Evolutionary conservation across 1,140 invertebrate species (phyloP), one percentile per base, ranked within the genome.

Genomic region (Ctenoplectra terminalis): DNA sequence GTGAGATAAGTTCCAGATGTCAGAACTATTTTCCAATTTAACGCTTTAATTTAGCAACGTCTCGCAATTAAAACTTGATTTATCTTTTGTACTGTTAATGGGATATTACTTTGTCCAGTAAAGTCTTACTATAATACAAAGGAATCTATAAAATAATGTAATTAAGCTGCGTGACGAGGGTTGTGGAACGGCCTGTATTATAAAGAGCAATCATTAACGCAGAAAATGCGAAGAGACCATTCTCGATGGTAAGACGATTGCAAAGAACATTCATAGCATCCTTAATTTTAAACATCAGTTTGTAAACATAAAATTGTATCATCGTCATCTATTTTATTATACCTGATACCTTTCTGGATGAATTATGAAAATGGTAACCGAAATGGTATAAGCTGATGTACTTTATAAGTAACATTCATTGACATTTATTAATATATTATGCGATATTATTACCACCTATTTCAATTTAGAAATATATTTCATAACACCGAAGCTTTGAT

Each of bases 81-180:
- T 86, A 86, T 87, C 89, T 88, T 92, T 92, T 92, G 90, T 91
- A 89, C 79, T 85, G 83, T 87, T 92, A 91, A 92, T 89, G 91
- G 88, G 87, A 90, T 88, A 89, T 91, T 92, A 74, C 61, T 66
- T 23, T 23, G 37, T 43, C 17, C 17, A 52, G 31, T 70, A 46
- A 54, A 60, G 60, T 20, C 50, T n/a, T 15, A 31, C 26, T 60
- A 9, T 73, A 40, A 66, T 69, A 34, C 52, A 73, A 80, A 54
- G 46, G 56, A 86, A 91, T 91, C 90, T 90, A 91, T 91, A 90
- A 85, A 91, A 89, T 89, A 89, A 92, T 87, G 90, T 90, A 91
- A 93, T 92, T 93, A 92, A 91, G 81, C 81, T 66, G 64, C 71
- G 48, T 31, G 50, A 63, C 70, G 26, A 29, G 23, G 20, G 13